phyloP scores from a whole-genome alignment of 1,140 invertebrate species.

The Anagrus nilaparvatae region DNA sequence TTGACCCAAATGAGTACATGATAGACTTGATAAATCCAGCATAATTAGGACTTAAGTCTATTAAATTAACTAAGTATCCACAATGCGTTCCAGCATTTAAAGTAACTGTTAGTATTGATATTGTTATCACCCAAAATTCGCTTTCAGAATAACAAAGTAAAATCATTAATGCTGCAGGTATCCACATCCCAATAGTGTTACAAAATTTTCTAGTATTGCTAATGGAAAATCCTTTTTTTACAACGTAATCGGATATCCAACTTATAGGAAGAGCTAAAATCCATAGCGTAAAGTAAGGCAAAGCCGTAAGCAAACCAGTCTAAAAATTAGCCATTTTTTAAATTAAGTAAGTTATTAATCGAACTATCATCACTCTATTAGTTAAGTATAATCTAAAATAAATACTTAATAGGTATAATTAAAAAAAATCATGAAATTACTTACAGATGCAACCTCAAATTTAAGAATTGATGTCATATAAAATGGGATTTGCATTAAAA shows the following conservation, averaged over 20 bases:
- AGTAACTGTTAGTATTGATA: constrained; percentile 47
- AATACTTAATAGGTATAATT: too few relatives aligned
- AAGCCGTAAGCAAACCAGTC: constrained; percentile 62
- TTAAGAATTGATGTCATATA: constrained; percentile 76
- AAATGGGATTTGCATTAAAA: constrained; percentile 81
- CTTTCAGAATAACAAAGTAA: constrained; percentile 26
- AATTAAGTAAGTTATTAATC: too few relatives aligned
- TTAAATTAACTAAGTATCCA: constrained; percentile 50
- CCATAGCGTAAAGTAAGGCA: constrained; percentile 71
- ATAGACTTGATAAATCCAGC: constrained; percentile 56
- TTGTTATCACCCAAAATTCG: constrained; percentile 18
- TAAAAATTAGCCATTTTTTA: too few relatives aligned
- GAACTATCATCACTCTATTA: constrained; percentile 70
- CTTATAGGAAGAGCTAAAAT: constrained; percentile 55
- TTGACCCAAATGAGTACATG: constrained; percentile 51
- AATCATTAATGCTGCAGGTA: constrained; percentile 36
- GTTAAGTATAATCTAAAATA: too few relatives aligned
- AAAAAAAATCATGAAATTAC: neutral
- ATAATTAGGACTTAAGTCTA: constrained; percentile 55
- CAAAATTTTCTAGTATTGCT: constrained; percentile 50
- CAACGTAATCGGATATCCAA: constrained; percentile 49
- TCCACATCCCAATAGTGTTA: constrained; percentile 49
- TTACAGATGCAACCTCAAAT: constrained; percentile 63
- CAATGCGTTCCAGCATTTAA: constrained; percentile 47
- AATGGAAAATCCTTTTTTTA: constrained; percentile 44